Evolutionary conservation across 2,113 vertebrate genomes (phyloP).

Genomic region (Chaetorhynchus papuensis): DNA sequence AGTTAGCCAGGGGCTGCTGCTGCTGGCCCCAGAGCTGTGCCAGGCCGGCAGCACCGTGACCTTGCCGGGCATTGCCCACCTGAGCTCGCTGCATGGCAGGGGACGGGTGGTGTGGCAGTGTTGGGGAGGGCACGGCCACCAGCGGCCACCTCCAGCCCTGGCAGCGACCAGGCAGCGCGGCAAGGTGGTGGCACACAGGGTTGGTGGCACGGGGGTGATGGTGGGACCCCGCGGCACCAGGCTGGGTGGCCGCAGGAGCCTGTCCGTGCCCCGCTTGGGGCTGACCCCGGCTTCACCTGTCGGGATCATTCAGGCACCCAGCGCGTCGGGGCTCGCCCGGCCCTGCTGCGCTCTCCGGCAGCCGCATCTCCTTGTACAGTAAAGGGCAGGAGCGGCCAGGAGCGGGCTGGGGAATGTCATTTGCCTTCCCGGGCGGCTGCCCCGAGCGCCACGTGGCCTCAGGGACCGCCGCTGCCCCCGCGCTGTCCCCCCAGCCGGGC

Average conservation of each 20-base stretch:
- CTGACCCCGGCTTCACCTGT: conserved; percentile 29
- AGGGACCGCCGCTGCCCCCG: not conserved
- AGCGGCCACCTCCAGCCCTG: not conserved
- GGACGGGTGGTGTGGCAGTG: rapidly evolving
- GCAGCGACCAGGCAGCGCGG: not conserved
- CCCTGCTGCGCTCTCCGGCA: not conserved
- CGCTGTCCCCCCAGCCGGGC: not conserved
- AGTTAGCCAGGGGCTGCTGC: not conserved
- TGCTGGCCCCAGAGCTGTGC: not conserved
- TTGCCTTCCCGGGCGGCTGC: not conserved
- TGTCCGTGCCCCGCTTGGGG: not conserved
- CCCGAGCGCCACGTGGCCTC: not conserved
- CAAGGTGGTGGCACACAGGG: not conserved
- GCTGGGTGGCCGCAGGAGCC: not conserved
- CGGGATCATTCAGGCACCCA: conserved; percentile 20
- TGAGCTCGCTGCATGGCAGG: rapidly evolving
- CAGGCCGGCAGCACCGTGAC: not conserved
- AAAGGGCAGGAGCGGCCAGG: conserved; percentile 42
- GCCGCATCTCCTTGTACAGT: conserved; percentile 49
- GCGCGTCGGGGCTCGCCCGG: not conserved
- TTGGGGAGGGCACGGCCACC: not conserved
- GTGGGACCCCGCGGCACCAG: rapidly evolving
- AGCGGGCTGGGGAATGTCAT: not conserved
- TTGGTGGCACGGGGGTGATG: not conserved
- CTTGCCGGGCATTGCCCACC: not conserved